Conservation (phyloP, 2,888 invertebrate species). For the Acleris cristana region DNA sequence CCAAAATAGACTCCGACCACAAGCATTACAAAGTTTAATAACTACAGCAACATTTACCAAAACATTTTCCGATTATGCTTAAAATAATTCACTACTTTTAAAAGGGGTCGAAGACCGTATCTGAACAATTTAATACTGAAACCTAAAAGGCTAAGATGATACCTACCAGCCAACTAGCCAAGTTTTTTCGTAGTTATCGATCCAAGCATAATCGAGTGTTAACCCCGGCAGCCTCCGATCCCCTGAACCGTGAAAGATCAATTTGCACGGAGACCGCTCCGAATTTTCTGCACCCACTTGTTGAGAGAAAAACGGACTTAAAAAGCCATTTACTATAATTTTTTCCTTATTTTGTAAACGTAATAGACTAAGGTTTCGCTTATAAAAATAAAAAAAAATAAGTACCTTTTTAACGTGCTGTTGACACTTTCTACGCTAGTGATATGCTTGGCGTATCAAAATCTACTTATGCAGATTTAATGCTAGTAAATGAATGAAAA, state of each 20-base stretch:
- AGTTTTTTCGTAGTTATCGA: constrained; percentile 46
- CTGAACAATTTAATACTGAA: neutral
- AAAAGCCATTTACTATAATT: constrained; percentile 9
- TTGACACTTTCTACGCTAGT: too few species aligned
- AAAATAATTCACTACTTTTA: neutral
- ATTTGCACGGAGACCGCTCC: constrained; percentile 59
- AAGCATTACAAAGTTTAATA: too few species aligned
- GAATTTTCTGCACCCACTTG: constrained; percentile 59
- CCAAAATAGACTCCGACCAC: too few species aligned
- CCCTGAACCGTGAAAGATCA: constrained; percentile 66
- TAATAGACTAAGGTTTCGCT: neutral
- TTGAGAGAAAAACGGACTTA: constrained; percentile 44
- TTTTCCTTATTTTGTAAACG: constrained; percentile 17
- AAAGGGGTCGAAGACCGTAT: neutral
- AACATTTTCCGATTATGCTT: too few species aligned
- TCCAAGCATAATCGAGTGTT: constrained; percentile 55
- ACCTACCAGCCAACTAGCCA: neutral
- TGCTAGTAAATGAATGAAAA: neutral
- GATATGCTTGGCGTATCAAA: too few species aligned
- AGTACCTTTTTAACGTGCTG: too few species aligned
- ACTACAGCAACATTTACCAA: too few species aligned
- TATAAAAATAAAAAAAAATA: neutral
- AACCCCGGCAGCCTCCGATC: constrained; percentile 57
- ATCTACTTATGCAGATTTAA: too few species aligned
- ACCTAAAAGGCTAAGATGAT: neutral